Base-by-base conservation (phyloP, 2,888 invertebrate genomes). In the Pterostichus niger region DNA sequence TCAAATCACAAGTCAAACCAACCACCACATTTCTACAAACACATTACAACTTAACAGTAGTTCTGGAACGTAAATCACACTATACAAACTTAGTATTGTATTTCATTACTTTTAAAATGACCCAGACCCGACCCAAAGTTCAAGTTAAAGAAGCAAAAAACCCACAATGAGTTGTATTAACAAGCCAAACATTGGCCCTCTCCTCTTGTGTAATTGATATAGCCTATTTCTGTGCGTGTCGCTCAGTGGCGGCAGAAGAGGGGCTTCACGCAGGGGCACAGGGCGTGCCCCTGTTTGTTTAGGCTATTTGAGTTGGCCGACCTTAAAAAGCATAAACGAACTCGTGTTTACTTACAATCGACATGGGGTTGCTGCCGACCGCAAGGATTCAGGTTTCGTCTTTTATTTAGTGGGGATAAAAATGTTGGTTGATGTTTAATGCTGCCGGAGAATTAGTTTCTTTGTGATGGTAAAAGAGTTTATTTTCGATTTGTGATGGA, bases 261-360 rank as follows among this genome's bases (percentile, higher is more conserved):
- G 33, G 33, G 33, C 35, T 35, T 5, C 2, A 64, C n/a, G 40
- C 40, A 40, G n/a, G 35, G 64, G 64, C 35, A 5, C 35, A 64
- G 78, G 78, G 78, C 61, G 78, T 79, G 78, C 78, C 78, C 77
- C 44, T 79, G 78, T 88, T 88, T 88, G 87, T 86, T 88, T 88
- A 88, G 88, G 88, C 87, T 88, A 87, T 88, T 88, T 88, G 87
- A 86, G 85, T 86, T 86, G 85, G 86, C 85, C 86, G 88, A 87
- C 87, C 88, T 88, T 87, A 87, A 86, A 85, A 87, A 87, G 86
- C 86, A 87, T 87, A 88, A 88, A 88, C 64, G 61, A 79, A 79
- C 78, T 79, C 44, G 46, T 79, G 78, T 79, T 79, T 79, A 61
- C 78, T 79, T 79, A 79, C 78, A 79, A 79, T 79, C 78, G 78